Percentiles rank a stretch among this genome's conserved stretches.
These are phyloP conservation scores for Labeo rohita DNA, from an alignment of 2,113 vertebrate genomes.

Conservation along the genomic window DNA sequence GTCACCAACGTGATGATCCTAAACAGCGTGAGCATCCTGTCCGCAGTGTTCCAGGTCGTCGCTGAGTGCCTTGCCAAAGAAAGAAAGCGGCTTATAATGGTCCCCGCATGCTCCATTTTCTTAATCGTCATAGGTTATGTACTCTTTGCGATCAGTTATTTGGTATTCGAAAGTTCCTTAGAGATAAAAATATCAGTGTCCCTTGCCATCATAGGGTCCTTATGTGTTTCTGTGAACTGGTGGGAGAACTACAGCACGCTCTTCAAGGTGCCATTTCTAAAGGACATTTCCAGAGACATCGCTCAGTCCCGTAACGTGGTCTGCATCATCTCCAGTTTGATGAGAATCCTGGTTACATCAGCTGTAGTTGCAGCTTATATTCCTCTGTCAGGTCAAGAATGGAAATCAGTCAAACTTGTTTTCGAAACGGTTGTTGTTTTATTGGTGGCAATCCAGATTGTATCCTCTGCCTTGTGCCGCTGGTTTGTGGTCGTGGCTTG, in stretches of 20 bases:
- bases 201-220: constrained; percentile 46
- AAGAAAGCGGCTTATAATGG: constrained; percentile 34
- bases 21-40: constrained; percentile 65
- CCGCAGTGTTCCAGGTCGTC: constrained; percentile 64
- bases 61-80: constrained; percentile 45
- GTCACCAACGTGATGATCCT: constrained; percentile 72
- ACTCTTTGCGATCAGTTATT: constrained; percentile 39
- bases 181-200: not conserved
- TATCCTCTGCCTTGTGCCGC: constrained; percentile 71
- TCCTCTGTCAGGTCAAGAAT: not conserved
- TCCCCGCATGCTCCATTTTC: constrained; percentile 14
- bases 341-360: constrained; percentile 48
- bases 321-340: constrained; percentile 50
- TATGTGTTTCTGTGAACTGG: constrained; percentile 58
- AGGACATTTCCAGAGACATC: constrained; percentile 51
- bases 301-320: constrained; percentile 45
- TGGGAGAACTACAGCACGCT: constrained; percentile 57
- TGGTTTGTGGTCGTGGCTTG: constrained; percentile 73
- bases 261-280: constrained; percentile 25
- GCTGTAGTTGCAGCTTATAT: constrained; percentile 39
- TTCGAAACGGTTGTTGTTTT: not conserved
- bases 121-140: constrained; percentile 44
- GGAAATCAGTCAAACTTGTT: not conserved
- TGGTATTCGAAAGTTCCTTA: not conserved
- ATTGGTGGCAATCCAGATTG: constrained; percentile 65